A percentile compares a stretch with the other conserved stretches of the same genome.
Conservation (phyloP, 2,797 vertebrate species). For the Diceros bicornis region DNA sequence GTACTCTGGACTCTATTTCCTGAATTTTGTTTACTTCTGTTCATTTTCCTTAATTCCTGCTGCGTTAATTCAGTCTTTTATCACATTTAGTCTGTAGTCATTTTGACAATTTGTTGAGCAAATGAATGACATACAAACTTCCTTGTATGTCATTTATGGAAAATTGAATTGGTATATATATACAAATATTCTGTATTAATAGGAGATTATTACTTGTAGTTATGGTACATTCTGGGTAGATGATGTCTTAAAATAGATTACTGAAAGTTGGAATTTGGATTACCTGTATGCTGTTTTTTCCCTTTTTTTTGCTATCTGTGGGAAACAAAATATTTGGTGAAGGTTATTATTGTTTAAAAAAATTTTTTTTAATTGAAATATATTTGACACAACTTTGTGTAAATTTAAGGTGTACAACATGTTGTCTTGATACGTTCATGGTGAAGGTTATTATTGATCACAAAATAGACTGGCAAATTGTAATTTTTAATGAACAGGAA, state of each 20-base stretch:
- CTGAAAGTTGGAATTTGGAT: constrained; percentile 35
- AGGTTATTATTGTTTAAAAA: too few species aligned
- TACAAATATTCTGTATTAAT: neutral
- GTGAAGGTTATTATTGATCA: neutral
- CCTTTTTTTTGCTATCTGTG: neutral
- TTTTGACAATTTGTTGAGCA: neutral
- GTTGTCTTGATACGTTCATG: neutral
- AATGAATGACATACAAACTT: neutral
- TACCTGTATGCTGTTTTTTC: neutral
- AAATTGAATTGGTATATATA: neutral
- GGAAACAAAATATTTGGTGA: constrained; percentile 8
- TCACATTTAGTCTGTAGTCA: neutral
- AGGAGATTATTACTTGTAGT: neutral
- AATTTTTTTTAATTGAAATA: neutral
- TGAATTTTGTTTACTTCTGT: neutral
- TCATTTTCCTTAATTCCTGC: neutral
- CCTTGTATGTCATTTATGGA: neutral
- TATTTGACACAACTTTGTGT: neutral
- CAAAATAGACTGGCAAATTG: neutral
- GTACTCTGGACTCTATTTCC: neutral
- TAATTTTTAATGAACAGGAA: neutral
- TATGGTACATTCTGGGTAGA: neutral
- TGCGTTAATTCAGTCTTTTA: neutral
- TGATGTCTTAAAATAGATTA: neutral
- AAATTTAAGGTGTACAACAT: neutral